phyloP scores from a whole-genome alignment of 2,797 vertebrate species.

The Platyrinchus mystaceus region DNA sequence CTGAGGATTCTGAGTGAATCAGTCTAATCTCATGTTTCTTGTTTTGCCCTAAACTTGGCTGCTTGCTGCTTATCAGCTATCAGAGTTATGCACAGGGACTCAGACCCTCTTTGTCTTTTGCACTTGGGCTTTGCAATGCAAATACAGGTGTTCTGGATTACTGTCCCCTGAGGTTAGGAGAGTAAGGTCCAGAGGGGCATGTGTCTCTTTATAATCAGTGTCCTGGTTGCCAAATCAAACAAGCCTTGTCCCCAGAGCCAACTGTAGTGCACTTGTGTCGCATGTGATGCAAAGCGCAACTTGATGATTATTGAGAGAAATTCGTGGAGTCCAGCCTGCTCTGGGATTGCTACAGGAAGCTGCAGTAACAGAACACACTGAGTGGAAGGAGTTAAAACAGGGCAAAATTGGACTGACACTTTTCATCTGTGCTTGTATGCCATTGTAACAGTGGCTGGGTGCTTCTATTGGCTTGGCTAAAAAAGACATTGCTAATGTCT shows the following conservation, averaged over 20 bases:
- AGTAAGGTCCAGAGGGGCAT: rapidly evolving
- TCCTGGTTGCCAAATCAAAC: neutral
- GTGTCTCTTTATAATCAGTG: neutral
- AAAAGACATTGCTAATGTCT: slow-evolving; percentile 7
- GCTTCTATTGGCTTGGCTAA: neutral
- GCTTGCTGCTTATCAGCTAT: neutral
- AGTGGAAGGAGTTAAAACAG: neutral
- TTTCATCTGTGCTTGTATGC: neutral
- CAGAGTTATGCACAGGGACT: neutral
- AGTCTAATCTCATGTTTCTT: neutral
- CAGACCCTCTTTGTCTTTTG: neutral
- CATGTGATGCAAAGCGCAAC: neutral
- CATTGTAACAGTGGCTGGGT: neutral
- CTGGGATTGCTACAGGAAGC: neutral
- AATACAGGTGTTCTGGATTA: neutral
- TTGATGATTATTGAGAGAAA: neutral
- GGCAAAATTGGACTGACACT: neutral
- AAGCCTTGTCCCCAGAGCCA: neutral
- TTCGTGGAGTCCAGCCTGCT: rapidly evolving
- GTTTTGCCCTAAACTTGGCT: neutral
- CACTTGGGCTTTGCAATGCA: neutral
- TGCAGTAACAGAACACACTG: rapidly evolving
- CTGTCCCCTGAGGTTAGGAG: neutral
- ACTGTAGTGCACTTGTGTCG: neutral
- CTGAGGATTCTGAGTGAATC: neutral